Evolutionary conservation across 1,140 invertebrate species (phyloP), one percentile per base, ranked within the genome.

Genomic region (Babylonia areolata): DNA sequence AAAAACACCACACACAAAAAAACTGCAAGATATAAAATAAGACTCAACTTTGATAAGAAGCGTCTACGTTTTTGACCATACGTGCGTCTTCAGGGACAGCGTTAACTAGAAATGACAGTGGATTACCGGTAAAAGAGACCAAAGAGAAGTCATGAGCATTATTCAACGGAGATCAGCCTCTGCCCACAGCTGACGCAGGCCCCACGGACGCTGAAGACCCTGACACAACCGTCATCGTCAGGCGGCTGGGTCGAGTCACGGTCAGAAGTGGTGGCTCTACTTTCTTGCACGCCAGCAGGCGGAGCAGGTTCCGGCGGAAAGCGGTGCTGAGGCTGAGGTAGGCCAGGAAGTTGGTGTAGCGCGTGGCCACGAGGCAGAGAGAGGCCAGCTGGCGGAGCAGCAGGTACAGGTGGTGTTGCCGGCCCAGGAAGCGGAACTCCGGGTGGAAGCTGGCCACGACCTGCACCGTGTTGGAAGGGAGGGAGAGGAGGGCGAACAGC

Each of bases 281-380:
- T 77, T 77, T 77, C 37, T 77, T 6, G 6, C 9, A 35, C 3
- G 31, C 9, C 17, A 77, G 17, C 33, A 81, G n/a, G 79, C 40
- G 79, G 40, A 81, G 11, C 2, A 81, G 23, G 40, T 46, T 46
- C 5, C 12, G 40, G 79, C 79, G 79, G 79, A 81, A 81, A 42
- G 40, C n/a, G 20, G 79, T 81, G 40, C 79, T 81, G 79, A 46
- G 79, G 79, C 40, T 28, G 40, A 81, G 31, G 40, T 81, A 81
- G 12, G 79, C 46, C 40, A 81, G 79, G n/a, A 81, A 81, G 40
- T 28, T 81, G 79, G 46, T 46, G 40, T 46, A 46, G 79, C 79
- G 40, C 17, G 40, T 54, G 40, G n/a, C 11, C 11, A 51, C n/a
- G 40, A 51, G 12, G 20, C 23, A 20, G 0, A 81, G 9, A 6